Conservation (phyloP, 2,888 invertebrate species). For the Torymus texanus region DNA sequence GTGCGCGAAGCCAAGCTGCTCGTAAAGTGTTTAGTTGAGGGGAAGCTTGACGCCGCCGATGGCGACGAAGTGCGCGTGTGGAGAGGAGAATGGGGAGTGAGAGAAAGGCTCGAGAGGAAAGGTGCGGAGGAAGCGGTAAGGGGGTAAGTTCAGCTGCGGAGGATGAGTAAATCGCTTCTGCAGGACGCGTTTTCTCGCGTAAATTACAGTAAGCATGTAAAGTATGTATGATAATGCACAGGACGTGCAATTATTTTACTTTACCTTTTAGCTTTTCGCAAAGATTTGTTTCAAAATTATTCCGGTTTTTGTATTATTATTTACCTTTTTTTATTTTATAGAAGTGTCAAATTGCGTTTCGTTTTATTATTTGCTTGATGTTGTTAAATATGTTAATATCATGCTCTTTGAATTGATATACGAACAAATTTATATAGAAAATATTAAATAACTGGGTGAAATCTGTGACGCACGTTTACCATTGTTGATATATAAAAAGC, state of each 20-base stretch:
- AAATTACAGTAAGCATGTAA: slow-evolving; percentile 44
- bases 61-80: slow-evolving; percentile 34
- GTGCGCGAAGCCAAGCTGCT: slow-evolving; percentile 72
- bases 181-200: slow-evolving; percentile 17
- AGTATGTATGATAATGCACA: slow-evolving; percentile 40
- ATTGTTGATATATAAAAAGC: no score
- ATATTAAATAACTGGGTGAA: no score
- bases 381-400: no score
- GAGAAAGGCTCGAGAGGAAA: slow-evolving; percentile 19
- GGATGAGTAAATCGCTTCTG: slow-evolving; percentile 59
- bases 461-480: no score
- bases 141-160: slow-evolving; percentile 14
- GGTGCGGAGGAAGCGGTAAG: background rate
- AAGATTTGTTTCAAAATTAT: no score
- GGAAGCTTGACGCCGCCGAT: slow-evolving; percentile 68
- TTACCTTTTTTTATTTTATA: no score
- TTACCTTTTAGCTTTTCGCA: background rate
- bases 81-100: slow-evolving; percentile 13
- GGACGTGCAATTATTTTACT: slow-evolving; percentile 29
- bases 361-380: no score
- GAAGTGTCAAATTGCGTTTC: no score
- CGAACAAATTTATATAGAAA: no score
- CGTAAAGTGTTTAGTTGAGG: slow-evolving; percentile 75
- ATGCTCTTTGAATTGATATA: no score
- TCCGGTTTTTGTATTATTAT: no score